Base-by-base conservation (phyloP, 2,113 vertebrate genomes). In the Parus major region DNA sequence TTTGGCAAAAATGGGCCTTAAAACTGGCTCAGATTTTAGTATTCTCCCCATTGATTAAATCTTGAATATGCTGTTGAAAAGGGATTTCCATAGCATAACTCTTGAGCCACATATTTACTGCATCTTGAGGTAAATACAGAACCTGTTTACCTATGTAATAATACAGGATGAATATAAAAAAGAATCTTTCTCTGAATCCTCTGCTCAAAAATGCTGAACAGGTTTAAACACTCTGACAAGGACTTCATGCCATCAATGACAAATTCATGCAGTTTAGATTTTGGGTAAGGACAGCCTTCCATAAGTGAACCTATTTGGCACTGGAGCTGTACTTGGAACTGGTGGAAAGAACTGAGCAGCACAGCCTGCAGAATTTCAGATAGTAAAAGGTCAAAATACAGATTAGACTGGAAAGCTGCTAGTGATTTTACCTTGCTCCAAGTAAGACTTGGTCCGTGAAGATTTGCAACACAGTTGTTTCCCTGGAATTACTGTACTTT, bases 251-350 rank as follows among this genome's bases (percentile, higher is more conserved):
- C 49, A 12, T n/a, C 29, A 47, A 0, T 42, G 55, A 56, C 18
- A 72, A 80, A 60, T 22, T 7, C 15, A 9, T 1, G 0, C 0
- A 0, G 19, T 52, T 69, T 33, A 46, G 35, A 8, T 50, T 70
- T 75, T 35, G 21, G 23, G 6, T 28, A 49, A 57, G 29, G 22
- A 25, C 7, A 63, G 7, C 2, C 15, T 81, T 73, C 53, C 1
- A 3, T 35, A 29, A 59, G 22, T 22, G 25, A 85, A 27, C n/a
- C 19, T 42, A 1, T 11, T 50, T 28, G 23, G 35, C 16, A 33
- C 10, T 7, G 15, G 56, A 44, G 28, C 47, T 82, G 24, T 77
- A 2, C 41, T 16, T 70, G 28, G 66, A 75, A 41, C 10, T n/a
- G 12, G 11, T 39, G 63, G 57, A 5, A 70, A 75, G 39, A 68